Base-by-base conservation (phyloP, 2,888 invertebrate species). In the Cephus pulcher region DNA sequence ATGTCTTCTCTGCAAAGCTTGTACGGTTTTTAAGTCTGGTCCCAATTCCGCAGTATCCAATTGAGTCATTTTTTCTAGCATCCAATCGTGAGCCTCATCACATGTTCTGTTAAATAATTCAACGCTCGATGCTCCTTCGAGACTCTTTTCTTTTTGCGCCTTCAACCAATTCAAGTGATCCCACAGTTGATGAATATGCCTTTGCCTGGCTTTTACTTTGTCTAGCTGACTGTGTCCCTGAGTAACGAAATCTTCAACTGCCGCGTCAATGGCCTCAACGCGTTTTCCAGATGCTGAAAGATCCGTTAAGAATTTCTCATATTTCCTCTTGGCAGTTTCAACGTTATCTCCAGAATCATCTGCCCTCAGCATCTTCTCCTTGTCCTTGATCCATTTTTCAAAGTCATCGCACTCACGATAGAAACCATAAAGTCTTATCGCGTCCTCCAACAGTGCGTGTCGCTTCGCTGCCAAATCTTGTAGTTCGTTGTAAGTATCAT, bases 401-500 rank as follows among this genome's bases (percentile, higher is more conserved):
- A 99, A 98, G 92, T 98, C 98, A 88, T 99, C 98, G 92, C 99
- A 99, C 90, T 99, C 99, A 12, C 97, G 95, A 92, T 97, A 98
- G 93, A 99, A 98, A 77, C 96, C 96, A 92, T 97, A 98, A 79
- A 99, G 93, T 85, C 97, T 95, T 85, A 98, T 97, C 0, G 98
- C 97, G 89, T 99, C 99, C 85, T 98, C 97, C 6, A 99, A 93
- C 69, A 97, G 94, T 0, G 96, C 95, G 82, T 96, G 96, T 0
- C 99, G 94, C 34, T 95, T 95, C 86, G 95, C 93, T 0, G 98
- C 97, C 80, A 97, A 93, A 79, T 96, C 94, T 77, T 96, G 94
- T 9, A 99, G 94, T 84, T 97, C 95, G 75, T 95, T 94, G 88
- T 98, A 98, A 4, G 96, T 96, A 33, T 94, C 93, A 90, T 97